A percentile compares a stretch with the other conserved stretches of the same genome.
Conservation (phyloP, 2,888 invertebrate species). For the Phyllotreta cruciferae region DNA sequence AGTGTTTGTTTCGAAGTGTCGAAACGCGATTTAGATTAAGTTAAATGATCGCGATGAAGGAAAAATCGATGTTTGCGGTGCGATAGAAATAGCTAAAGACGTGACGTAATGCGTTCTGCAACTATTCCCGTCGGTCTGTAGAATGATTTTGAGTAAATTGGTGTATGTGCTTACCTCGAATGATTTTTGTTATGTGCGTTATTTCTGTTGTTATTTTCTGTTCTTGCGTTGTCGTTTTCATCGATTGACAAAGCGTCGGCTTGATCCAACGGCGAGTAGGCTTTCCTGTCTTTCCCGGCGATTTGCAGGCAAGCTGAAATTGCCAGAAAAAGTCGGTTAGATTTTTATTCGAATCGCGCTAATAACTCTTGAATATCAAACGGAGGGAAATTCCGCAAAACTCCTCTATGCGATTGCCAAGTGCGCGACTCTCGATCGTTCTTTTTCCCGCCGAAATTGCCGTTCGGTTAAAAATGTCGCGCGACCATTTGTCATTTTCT, state of each 20-base stretch:
- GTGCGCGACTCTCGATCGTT: slow-evolving; percentile 13
- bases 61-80: too few relatives aligned
- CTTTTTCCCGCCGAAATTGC: slow-evolving; percentile 29
- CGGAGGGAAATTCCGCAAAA: too few relatives aligned
- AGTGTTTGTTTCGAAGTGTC: slow-evolving; percentile 17
- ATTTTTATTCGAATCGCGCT: too few relatives aligned
- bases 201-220: slow-evolving; percentile 60
- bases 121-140: not conserved
- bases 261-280: slow-evolving; percentile 73
- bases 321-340: too few relatives aligned
- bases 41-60: slow-evolving; percentile 12
- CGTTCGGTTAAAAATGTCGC: slow-evolving; percentile 22
- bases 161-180: slow-evolving; percentile 46
- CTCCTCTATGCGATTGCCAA: slow-evolving; percentile 19
- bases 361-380: too few relatives aligned
- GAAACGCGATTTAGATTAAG: slow-evolving; percentile 13
- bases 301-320: slow-evolving; percentile 75
- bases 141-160: not conserved
- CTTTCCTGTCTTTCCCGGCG: slow-evolving; percentile 68
- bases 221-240: slow-evolving; percentile 44
- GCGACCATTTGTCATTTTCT: slow-evolving; percentile 39
- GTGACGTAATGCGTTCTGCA: not conserved
- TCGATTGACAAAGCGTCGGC: slow-evolving; percentile 58
- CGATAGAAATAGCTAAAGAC: too few relatives aligned
- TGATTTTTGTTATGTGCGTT: slow-evolving; percentile 55